Percentiles rank a stretch among this genome's conserved stretches.
These are phyloP conservation scores for Furcula furcula DNA, from an alignment of 2,888 invertebrate species.

Conservation along the genomic window DNA sequence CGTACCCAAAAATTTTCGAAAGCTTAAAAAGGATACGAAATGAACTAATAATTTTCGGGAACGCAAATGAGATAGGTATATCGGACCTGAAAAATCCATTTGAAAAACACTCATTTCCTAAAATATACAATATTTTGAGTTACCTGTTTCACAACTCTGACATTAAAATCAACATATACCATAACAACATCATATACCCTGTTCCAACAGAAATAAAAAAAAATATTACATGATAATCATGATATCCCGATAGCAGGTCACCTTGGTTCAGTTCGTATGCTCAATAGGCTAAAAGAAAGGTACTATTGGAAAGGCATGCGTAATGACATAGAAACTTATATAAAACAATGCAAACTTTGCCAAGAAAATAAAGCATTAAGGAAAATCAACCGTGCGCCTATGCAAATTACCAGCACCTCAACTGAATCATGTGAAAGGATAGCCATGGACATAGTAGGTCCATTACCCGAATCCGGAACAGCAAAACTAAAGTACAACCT, in stretches of 20 bases:
- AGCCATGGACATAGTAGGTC: slow-evolving; percentile 15
- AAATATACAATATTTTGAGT: too few relatives aligned
- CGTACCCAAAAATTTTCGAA: slow-evolving; percentile 7
- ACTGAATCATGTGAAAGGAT: slow-evolving; percentile 12
- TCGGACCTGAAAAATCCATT: slow-evolving; percentile 1
- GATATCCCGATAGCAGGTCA: slow-evolving; percentile 9
- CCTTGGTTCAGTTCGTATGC: slow-evolving; percentile 9
- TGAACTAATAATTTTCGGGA: neutral
- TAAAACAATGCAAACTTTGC: slow-evolving; percentile 12
- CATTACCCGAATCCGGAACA: slow-evolving; percentile 14
- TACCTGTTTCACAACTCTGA: neutral
- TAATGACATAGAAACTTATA: slow-evolving; percentile 11
- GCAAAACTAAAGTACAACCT: slow-evolving; percentile 16
- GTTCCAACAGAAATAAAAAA: neutral
- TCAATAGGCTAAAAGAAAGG: slow-evolving; percentile 1
- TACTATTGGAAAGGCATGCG: slow-evolving; percentile 8
- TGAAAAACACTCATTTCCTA: neutral
- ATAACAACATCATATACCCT: neutral
- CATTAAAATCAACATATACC: neutral
- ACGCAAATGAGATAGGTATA: neutral
- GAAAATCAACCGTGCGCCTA: slow-evolving; percentile 14
- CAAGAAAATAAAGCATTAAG: slow-evolving; percentile 18
- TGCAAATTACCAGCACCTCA: slow-evolving; percentile 17
- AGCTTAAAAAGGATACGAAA: neutral
- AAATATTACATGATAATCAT: slow-evolving; percentile 2